A percentile compares a stretch with the other conserved stretches of the same genome.
phyloP scores from a whole-genome alignment of 2,797 vertebrate species.

The Clamator glandarius region DNA sequence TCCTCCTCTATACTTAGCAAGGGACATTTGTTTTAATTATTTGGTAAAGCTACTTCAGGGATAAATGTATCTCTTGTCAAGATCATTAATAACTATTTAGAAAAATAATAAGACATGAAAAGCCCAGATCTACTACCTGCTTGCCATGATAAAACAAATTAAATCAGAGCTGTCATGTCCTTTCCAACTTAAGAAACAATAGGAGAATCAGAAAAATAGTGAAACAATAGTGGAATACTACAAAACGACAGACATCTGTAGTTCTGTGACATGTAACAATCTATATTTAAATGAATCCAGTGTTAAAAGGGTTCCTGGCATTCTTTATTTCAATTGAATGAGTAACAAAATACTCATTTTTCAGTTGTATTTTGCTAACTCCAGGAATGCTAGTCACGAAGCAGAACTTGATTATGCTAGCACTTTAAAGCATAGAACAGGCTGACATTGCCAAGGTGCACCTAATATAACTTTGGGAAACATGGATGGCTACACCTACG shows the following conservation, averaged over 20 bases:
- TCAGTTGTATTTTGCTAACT: not conserved
- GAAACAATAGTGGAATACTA: not conserved
- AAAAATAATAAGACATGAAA: not conserved
- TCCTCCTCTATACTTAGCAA: not conserved
- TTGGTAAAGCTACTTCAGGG: not conserved
- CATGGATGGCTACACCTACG: fast-evolving
- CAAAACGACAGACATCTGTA: not conserved
- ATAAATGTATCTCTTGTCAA: not conserved
- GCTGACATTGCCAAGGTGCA: not conserved
- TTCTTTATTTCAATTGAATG: not conserved
- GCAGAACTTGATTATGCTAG: not conserved
- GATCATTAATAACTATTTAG: not conserved
- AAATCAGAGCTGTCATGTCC: not conserved
- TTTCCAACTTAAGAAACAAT: not conserved
- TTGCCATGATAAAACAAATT: not conserved
- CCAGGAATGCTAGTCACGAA: not conserved
- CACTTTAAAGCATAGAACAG: not conserved
- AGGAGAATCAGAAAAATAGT: not conserved
- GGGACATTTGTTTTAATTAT: not conserved
- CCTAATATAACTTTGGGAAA: not conserved
- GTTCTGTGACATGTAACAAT: fast-evolving
- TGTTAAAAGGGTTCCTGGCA: not conserved
- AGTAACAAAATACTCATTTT: not conserved
- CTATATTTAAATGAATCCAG: not conserved
- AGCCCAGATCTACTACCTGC: not conserved